Percentiles rank a stretch among this genome's conserved stretches.
Evolutionary conservation across 2,888 invertebrate genomes (phyloP).

Genomic region (Acanthococcus lagerstroemiae): DNA sequence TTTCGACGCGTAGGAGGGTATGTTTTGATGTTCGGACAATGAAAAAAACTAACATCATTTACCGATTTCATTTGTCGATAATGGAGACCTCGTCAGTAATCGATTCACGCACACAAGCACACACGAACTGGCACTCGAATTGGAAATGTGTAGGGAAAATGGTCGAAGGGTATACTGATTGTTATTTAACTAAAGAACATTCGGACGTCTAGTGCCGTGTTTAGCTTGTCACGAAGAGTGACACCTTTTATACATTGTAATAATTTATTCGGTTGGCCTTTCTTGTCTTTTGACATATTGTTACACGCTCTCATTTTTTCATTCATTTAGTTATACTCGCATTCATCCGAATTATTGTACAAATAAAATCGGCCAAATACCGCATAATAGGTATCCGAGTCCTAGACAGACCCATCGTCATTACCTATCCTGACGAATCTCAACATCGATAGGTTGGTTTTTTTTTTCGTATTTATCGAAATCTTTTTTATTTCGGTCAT

Average conservation of each 20-base stretch:
- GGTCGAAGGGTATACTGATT: slow-evolving; percentile 23
- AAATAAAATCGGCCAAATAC: slow-evolving; percentile 21
- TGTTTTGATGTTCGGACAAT: slow-evolving; percentile 18
- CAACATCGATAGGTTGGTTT: slow-evolving; percentile 23
- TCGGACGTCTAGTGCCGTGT: slow-evolving; percentile 22
- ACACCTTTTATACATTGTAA: slow-evolving; percentile 20
- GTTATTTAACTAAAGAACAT: slow-evolving; percentile 23
- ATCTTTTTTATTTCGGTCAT: not conserved
- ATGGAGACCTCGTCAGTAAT: not conserved
- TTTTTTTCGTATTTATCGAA: slow-evolving; percentile 2
- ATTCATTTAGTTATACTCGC: not conserved
- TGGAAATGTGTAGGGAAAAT: slow-evolving; percentile 9
- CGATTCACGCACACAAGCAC: not conserved
- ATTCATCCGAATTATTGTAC: not conserved
- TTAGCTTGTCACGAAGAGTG: slow-evolving; percentile 23
- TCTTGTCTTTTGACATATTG: slow-evolving; percentile 26
- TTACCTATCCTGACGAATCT: slow-evolving; percentile 16
- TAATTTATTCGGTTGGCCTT: slow-evolving; percentile 18
- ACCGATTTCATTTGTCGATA: slow-evolving; percentile 17
- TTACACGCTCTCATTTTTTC: slow-evolving; percentile 8
- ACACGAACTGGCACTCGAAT: not conserved
- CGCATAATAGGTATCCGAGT: slow-evolving; percentile 11
- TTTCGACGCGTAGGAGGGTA: slow-evolving; percentile 19
- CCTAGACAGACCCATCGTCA: slow-evolving; percentile 16
- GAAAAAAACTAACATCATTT: slow-evolving; percentile 22